phyloP scores from a whole-genome alignment of 2,888 invertebrate species.

The Meiosimyza decipiens region DNA sequence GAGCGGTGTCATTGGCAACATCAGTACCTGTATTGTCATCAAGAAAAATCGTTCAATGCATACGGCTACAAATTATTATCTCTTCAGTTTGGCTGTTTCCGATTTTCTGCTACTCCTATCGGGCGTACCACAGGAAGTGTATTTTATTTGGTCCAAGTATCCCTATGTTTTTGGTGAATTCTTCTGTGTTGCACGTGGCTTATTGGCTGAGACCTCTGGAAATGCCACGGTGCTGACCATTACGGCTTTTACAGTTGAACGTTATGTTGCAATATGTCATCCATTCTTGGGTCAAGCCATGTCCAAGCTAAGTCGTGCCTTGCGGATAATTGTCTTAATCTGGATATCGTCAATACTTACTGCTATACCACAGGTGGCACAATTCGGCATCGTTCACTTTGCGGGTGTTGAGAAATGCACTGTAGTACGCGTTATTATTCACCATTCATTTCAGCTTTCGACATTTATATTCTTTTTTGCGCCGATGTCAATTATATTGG shows the following conservation, averaged over 20 bases:
- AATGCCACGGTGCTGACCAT: conserved; percentile 84
- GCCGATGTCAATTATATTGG: conserved; percentile 90
- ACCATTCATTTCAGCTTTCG: conserved; percentile 71
- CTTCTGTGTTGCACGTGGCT: conserved; percentile 81
- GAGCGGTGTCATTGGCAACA: conserved; percentile 83
- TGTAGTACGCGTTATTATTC: conserved; percentile 64
- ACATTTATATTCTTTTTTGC: conserved; percentile 84
- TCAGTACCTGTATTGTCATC: conserved; percentile 87
- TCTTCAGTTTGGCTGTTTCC: conserved; percentile 86
- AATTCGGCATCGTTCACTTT: conserved; percentile 74
- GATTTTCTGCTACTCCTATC: conserved; percentile 79
- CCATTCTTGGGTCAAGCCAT: conserved; percentile 79
- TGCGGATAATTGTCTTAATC: conserved; percentile 78
- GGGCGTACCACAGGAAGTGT: conserved; percentile 82
- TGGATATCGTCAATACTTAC: conserved; percentile 82
- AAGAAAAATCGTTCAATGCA: conserved; percentile 85
- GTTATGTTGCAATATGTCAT: conserved; percentile 74
- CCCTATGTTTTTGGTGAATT: conserved; percentile 82
- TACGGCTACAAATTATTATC: conserved; percentile 82
- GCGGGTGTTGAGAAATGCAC: conserved; percentile 59
- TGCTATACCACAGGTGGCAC: conserved; percentile 82
- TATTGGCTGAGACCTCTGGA: conserved; percentile 83
- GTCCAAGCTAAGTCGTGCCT: conserved; percentile 84
- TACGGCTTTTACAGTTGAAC: conserved; percentile 86
- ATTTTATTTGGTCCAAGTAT: conserved; percentile 81